A percentile compares a stretch with the other conserved stretches of the same genome.
phyloP scores from a whole-genome alignment of 2,888 invertebrate species.

The Orthosia cruda region DNA sequence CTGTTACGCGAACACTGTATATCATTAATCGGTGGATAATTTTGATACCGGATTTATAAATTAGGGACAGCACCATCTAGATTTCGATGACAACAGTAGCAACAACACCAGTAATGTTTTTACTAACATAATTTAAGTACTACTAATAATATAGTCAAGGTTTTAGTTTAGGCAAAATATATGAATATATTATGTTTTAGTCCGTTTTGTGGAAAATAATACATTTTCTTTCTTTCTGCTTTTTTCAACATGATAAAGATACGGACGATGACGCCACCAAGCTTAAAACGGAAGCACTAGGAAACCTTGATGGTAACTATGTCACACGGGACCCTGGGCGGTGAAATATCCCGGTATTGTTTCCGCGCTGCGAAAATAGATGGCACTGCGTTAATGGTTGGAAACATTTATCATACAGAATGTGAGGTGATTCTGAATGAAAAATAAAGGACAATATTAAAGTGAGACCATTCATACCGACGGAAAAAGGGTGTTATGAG shows the following conservation, averaged over 20 bases:
- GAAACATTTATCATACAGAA: background rate
- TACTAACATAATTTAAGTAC: too few relatives aligned
- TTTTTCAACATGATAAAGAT: too few relatives aligned
- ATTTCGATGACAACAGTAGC: background rate
- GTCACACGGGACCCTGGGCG: too few relatives aligned
- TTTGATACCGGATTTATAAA: background rate
- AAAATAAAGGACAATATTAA: background rate
- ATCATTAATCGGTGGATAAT: background rate
- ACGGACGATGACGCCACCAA: background rate
- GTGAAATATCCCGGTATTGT: background rate
- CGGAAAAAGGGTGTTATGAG: too few relatives aligned
- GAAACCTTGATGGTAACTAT: background rate
- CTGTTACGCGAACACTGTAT: background rate
- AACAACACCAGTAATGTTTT: too few relatives aligned
- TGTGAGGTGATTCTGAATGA: background rate
- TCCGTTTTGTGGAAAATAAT: too few relatives aligned
- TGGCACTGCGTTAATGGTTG: background rate
- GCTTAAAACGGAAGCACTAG: background rate
- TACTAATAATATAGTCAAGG: too few relatives aligned
- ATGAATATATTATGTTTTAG: too few relatives aligned
- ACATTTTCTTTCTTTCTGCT: too few relatives aligned
- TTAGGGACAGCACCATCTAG: slow-evolving; percentile 13
- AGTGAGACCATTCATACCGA: too few relatives aligned
- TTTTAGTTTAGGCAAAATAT: too few relatives aligned
- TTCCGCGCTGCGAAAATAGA: background rate